Percentiles rank a stretch among this genome's conserved stretches.
Conservation (phyloP, 1,140 invertebrate species). For the Acyrthosiphon pisum region DNA sequence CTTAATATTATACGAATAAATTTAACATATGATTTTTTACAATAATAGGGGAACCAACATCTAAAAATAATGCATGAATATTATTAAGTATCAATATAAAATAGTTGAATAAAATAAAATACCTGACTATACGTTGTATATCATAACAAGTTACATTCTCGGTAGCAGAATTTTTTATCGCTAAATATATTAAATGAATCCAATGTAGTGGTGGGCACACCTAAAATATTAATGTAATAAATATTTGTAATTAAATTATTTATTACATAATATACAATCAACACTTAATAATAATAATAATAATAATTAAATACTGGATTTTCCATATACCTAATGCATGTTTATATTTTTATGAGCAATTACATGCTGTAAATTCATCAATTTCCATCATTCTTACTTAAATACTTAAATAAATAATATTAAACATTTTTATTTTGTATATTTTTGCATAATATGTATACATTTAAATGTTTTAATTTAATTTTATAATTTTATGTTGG, state of each 20-base stretch:
- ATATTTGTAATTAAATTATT: background rate
- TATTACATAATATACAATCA: background rate
- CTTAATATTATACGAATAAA: background rate
- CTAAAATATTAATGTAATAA: background rate
- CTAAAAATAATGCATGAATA: background rate
- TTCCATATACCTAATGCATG: too few relatives aligned
- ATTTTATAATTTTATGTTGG: too few relatives aligned
- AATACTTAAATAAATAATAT: too few relatives aligned
- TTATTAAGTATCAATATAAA: background rate
- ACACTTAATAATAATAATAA: background rate
- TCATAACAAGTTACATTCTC: constrained; percentile 7
- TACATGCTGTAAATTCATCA: too few relatives aligned
- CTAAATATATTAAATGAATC: constrained; percentile 30
- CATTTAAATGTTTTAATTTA: too few relatives aligned
- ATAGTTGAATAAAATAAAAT: background rate
- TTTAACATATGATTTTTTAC: background rate
- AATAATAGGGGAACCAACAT: constrained; percentile 4
- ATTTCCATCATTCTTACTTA: too few relatives aligned
- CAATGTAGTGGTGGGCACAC: background rate
- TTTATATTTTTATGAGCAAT: too few relatives aligned
- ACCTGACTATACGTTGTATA: background rate
- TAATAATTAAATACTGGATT: background rate
- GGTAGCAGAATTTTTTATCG: background rate
- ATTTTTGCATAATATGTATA: too few relatives aligned
- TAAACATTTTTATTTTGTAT: too few relatives aligned